These are phyloP conservation scores for Magallana gigas DNA, from an alignment of 1,140 invertebrate genomes.

Conservation along the genomic window DNA sequence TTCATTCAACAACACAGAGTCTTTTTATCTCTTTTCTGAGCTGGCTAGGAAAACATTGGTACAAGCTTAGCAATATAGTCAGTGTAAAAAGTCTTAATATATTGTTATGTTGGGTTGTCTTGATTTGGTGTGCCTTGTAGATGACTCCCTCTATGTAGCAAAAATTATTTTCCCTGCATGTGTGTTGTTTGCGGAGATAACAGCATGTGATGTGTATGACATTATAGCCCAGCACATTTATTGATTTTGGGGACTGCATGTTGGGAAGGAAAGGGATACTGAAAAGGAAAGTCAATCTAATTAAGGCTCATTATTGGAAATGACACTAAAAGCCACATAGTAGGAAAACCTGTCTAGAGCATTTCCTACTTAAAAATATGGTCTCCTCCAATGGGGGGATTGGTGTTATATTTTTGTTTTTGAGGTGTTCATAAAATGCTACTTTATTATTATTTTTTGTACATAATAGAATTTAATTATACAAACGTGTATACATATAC, in stretches of 20 bases:
- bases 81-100: no score
- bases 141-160: neutral
- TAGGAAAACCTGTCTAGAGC: neutral
- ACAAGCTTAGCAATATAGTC: no score
- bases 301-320: neutral
- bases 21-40: no score
- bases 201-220: neutral
- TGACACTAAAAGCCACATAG: neutral
- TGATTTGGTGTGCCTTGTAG: neutral
- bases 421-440: no score
- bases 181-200: neutral
- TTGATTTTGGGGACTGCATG: conserved; percentile 18
- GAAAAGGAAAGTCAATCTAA: neutral
- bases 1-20: no score
- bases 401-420: no score
- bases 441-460: no score
- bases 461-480: no score
- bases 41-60: no score
- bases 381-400: no score
- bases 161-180: neutral
- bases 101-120: neutral
- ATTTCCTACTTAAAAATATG: no score
- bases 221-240: neutral
- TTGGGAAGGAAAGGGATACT: neutral
- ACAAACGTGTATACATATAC: no score